phyloP scores from a whole-genome alignment of 2,113 vertebrate species.

The Daphoenositta chrysoptera region DNA sequence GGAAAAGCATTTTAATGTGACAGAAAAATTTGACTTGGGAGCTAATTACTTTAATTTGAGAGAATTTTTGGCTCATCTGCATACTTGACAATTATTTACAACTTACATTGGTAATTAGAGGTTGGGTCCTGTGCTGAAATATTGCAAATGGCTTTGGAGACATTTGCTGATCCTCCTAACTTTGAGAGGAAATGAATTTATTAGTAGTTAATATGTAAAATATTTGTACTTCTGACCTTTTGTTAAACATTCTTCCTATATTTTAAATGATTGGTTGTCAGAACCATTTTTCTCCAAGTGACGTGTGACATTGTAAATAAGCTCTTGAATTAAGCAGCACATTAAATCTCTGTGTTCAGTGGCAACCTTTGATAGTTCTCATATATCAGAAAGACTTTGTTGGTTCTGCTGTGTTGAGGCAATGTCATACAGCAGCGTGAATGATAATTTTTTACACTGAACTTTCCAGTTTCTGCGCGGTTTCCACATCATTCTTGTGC shows the following conservation, averaged over 20 bases:
- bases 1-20: slow-evolving; percentile 54
- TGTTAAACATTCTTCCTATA: slow-evolving; percentile 32
- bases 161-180: slow-evolving; percentile 57
- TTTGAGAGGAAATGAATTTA: slow-evolving; percentile 53
- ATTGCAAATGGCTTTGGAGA: slow-evolving; percentile 59
- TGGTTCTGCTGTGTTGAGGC: slow-evolving; percentile 45
- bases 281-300: slow-evolving; percentile 19
- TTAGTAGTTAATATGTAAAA: slow-evolving; percentile 54
- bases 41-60: slow-evolving; percentile 68
- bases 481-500: slow-evolving; percentile 21
- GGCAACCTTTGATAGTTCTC: slow-evolving; percentile 47
- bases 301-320: slow-evolving; percentile 53
- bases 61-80: slow-evolving; percentile 64
- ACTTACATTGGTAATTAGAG: slow-evolving; percentile 59
- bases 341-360: slow-evolving; percentile 42
- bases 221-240: slow-evolving; percentile 67
- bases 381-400: slow-evolving; percentile 34
- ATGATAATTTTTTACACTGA: slow-evolving; percentile 39
- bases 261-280: slow-evolving; percentile 58
- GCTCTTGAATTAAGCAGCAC: slow-evolving; percentile 32
- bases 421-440: not conserved
- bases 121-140: slow-evolving; percentile 34
- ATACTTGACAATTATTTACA: slow-evolving; percentile 71
- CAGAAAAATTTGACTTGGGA: slow-evolving; percentile 62
- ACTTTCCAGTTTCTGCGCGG: not conserved